Percentiles rank a stretch among this genome's conserved stretches.
phyloP scores from a whole-genome alignment of 2,797 vertebrate species.

The Amblyopsis hoosieri region DNA sequence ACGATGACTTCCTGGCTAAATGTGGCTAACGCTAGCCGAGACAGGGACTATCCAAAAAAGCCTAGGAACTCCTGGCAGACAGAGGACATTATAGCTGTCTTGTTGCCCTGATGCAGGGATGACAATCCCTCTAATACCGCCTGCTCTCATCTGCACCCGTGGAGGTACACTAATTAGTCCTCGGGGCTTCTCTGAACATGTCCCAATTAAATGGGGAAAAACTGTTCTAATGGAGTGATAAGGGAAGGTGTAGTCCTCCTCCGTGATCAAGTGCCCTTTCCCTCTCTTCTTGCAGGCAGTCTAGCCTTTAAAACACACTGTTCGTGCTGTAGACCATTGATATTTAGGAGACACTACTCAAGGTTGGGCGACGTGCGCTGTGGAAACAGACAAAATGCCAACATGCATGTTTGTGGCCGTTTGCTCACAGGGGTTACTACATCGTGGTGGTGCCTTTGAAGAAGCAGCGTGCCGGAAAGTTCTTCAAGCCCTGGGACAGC shows the following conservation, averaged over 20 bases:
- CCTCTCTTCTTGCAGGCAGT: background rate
- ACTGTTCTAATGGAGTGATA: constrained; percentile 26
- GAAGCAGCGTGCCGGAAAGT: constrained; percentile 93
- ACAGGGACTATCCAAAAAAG: constrained; percentile 39
- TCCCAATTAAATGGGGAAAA: constrained; percentile 38
- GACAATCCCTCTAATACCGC: constrained; percentile 63
- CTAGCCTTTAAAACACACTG: background rate
- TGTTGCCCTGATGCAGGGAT: constrained; percentile 50
- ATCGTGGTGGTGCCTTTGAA: constrained; percentile 97
- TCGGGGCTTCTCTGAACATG: constrained; percentile 37
- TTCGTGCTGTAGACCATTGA: background rate
- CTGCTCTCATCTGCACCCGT: constrained; percentile 38
- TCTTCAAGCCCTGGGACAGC: constrained; percentile 94
- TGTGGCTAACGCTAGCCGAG: constrained; percentile 28
- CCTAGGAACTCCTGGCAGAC: constrained; percentile 52
- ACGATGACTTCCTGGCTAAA: too few relatives aligned
- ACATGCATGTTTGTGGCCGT: constrained; percentile 5
- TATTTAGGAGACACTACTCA: too few relatives aligned
- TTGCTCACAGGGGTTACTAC: constrained; percentile 89
- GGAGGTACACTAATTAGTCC: constrained; percentile 54
- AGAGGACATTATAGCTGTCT: constrained; percentile 55
- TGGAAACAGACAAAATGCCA: background rate
- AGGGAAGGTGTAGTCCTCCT: constrained; percentile 3
- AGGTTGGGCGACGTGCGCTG: too few relatives aligned
- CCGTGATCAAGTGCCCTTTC: constrained; percentile 8